Evolutionary conservation across 2,113 vertebrate genomes (phyloP).

Genomic region (Machaerirhynchus nigripectus): DNA sequence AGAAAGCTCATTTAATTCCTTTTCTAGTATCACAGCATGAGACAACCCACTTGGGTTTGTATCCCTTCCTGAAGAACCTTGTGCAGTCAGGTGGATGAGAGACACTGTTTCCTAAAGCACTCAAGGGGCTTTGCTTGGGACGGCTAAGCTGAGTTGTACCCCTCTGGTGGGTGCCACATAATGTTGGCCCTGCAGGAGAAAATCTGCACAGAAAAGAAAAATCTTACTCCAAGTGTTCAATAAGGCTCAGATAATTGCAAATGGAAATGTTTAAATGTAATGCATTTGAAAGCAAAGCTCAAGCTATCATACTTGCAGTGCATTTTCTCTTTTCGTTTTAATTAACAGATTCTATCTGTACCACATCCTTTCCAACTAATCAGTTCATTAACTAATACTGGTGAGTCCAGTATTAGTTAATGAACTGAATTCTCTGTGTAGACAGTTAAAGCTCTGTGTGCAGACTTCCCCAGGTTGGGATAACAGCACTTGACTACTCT

Average conservation of each 20-base stretch:
- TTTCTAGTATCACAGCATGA: neutral
- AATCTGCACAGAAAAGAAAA: neutral
- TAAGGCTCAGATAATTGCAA: neutral
- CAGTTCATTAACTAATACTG: too few relatives aligned
- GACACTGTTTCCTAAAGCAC: fast-evolving
- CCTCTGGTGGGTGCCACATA: neutral
- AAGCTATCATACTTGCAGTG: neutral
- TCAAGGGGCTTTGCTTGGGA: neutral
- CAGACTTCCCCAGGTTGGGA: neutral
- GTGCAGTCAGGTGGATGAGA: neutral
- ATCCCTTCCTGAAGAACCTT: neutral
- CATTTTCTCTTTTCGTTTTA: neutral
- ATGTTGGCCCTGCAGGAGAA: neutral
- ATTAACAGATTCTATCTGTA: neutral
- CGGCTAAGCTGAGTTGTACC: neutral
- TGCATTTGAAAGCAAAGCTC: neutral
- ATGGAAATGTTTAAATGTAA: neutral
- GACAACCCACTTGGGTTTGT: neutral
- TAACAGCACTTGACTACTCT: neutral
- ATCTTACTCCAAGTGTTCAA: neutral
- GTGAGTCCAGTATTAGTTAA: neutral
- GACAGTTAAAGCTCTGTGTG: neutral
- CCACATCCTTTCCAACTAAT: neutral
- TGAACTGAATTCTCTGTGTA: neutral
- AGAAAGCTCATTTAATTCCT: neutral